Conservation (phyloP, 2,888 invertebrate species). For the Deilephila elpenor region DNA sequence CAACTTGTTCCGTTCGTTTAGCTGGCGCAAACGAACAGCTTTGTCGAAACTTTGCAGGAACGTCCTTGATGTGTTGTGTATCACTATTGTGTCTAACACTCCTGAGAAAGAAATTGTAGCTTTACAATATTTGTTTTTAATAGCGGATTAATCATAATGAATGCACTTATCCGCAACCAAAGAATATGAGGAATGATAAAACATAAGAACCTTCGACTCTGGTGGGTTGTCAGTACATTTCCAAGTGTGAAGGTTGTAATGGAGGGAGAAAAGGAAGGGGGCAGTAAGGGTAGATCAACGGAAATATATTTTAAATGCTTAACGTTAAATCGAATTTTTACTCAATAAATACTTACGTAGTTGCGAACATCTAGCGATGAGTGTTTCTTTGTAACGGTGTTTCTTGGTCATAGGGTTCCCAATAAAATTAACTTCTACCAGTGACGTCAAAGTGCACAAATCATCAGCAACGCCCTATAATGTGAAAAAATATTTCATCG, state of each 20-base stretch:
- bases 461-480: slow-evolving; percentile 79
- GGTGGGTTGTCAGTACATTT: too few relatives aligned
- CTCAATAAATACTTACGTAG: slow-evolving; percentile 78
- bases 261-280: too few relatives aligned
- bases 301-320: too few relatives aligned
- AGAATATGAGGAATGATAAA: too few relatives aligned
- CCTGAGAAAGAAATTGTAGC: slow-evolving; percentile 66
- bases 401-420: slow-evolving; percentile 87
- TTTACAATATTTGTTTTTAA: not conserved
- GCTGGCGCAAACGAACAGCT: slow-evolving; percentile 78
- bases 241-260: too few relatives aligned
- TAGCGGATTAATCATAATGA: too few relatives aligned
- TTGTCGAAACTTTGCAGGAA: slow-evolving; percentile 87
- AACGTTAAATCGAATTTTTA: not conserved
- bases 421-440: slow-evolving; percentile 83
- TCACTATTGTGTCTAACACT: slow-evolving; percentile 84
- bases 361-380: slow-evolving; percentile 86
- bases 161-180: too few relatives aligned
- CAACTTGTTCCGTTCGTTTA: slow-evolving; percentile 69
- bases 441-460: slow-evolving; percentile 80
- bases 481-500: not conserved
- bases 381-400: slow-evolving; percentile 87
- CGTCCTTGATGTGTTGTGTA: slow-evolving; percentile 84
- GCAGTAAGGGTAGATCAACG: too few relatives aligned
- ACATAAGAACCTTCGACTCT: too few relatives aligned